phyloP scores from a whole-genome alignment of 2,888 invertebrate species.

The Zeuzera pyrina region DNA sequence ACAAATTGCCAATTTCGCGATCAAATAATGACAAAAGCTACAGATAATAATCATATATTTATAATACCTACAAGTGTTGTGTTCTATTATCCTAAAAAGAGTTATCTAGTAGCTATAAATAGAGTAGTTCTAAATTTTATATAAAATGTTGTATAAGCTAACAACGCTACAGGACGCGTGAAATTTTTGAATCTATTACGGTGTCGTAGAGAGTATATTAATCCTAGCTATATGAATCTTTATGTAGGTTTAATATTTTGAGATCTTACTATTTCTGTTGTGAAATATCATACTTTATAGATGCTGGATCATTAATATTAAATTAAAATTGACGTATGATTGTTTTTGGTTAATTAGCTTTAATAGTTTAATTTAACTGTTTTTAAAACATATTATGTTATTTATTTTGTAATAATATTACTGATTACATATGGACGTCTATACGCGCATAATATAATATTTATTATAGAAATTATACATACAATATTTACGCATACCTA shows the following conservation, averaged over 20 bases:
- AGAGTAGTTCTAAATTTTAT: conserved; percentile 1
- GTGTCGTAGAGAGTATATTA: too few relatives aligned
- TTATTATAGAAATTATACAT: too few relatives aligned
- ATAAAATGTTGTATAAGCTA: too few relatives aligned
- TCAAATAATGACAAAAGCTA: too few relatives aligned
- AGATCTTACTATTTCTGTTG: neutral
- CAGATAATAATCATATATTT: too few relatives aligned
- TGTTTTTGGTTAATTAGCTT: conserved; percentile 29
- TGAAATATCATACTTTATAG: neutral
- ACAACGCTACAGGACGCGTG: conserved; percentile 40
- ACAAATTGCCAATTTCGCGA: too few relatives aligned
- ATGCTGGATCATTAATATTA: neutral
- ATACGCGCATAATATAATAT: too few relatives aligned
- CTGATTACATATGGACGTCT: too few relatives aligned
- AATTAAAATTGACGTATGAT: conserved; percentile 3
- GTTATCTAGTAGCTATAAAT: too few relatives aligned
- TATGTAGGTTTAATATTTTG: neutral
- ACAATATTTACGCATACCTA: too few relatives aligned
- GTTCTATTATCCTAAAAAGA: too few relatives aligned
- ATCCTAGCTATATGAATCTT: conserved; percentile 5
- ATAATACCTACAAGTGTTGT: too few relatives aligned
- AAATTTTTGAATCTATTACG: conserved; percentile 34
- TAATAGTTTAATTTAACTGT: conserved; percentile 15
- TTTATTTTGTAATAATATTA: neutral
- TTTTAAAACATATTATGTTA: conserved; percentile 1